A percentile compares a stretch with the other conserved stretches of the same genome.
These are phyloP conservation scores for Drosophila diplacantha DNA, from an alignment of 2,888 invertebrate genomes.

Conservation along the genomic window DNA sequence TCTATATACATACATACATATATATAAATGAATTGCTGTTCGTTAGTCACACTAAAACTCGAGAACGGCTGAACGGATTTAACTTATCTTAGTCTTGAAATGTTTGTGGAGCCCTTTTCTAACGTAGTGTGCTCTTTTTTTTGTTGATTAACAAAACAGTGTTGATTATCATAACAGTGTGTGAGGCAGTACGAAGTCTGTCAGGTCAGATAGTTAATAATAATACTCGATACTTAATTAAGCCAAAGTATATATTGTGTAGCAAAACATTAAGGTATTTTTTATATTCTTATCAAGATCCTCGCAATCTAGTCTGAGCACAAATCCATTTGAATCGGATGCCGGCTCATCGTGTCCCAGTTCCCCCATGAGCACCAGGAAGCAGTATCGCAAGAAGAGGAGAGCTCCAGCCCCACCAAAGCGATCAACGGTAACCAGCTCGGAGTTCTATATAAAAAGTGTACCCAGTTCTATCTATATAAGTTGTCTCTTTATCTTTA, in stretches of 20 bases:
- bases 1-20: too few relatives aligned
- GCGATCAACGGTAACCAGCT: neutral
- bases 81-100: too few relatives aligned
- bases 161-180: too few relatives aligned
- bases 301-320: constrained; percentile 81
- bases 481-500: neutral
- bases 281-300: constrained; percentile 74
- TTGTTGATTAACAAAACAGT: too few relatives aligned
- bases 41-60: too few relatives aligned
- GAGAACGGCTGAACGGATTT: too few relatives aligned
- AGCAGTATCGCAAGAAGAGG: constrained; percentile 82
- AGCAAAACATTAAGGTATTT: neutral
- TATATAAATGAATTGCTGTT: too few relatives aligned
- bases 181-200: too few relatives aligned
- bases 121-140: too few relatives aligned
- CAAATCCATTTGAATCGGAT: constrained; percentile 81
- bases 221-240: neutral
- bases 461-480: neutral
- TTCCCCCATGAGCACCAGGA: constrained; percentile 60
- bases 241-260: neutral
- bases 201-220: too few relatives aligned
- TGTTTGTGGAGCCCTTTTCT: too few relatives aligned
- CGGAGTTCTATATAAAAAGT: neutral
- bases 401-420: constrained; percentile 82
- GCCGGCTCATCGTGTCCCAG: constrained; percentile 55